phyloP scores from a whole-genome alignment of 2,113 vertebrate species.

The Ageneiosus marmoratus region DNA sequence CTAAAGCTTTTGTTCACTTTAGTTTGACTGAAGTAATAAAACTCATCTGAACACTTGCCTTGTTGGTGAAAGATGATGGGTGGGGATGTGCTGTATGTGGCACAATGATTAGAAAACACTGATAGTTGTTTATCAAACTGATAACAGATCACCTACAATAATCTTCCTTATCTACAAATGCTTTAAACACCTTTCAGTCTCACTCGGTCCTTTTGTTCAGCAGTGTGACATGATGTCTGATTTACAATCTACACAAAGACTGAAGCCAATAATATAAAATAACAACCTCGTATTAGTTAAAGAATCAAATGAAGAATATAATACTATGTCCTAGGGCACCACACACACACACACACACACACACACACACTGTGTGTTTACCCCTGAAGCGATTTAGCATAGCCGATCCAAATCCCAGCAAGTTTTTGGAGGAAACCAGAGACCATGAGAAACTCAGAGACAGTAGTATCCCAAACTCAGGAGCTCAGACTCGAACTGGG shows the following conservation, averaged over 20 bases:
- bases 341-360: background rate
- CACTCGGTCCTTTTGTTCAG: background rate
- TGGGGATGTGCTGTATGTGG: slow-evolving; percentile 3
- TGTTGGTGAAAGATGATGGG: background rate
- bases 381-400: background rate
- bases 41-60: background rate
- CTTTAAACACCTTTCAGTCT: background rate
- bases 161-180: slow-evolving; percentile 1
- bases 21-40: background rate
- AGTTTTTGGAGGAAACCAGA: background rate
- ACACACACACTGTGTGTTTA: background rate
- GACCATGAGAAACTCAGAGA: background rate
- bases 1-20: background rate
- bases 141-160: slow-evolving; percentile 12
- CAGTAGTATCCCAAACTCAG: background rate
- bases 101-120: slow-evolving; percentile 52
- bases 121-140: slow-evolving; percentile 50
- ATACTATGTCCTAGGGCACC: background rate
- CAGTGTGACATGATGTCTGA: background rate
- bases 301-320: background rate
- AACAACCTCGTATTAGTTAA: background rate
- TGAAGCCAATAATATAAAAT: too few relatives aligned
- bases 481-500: background rate
- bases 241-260: background rate
- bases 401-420: background rate